Base-by-base conservation (phyloP, 2,113 vertebrate species). In the Catharus minimus region DNA sequence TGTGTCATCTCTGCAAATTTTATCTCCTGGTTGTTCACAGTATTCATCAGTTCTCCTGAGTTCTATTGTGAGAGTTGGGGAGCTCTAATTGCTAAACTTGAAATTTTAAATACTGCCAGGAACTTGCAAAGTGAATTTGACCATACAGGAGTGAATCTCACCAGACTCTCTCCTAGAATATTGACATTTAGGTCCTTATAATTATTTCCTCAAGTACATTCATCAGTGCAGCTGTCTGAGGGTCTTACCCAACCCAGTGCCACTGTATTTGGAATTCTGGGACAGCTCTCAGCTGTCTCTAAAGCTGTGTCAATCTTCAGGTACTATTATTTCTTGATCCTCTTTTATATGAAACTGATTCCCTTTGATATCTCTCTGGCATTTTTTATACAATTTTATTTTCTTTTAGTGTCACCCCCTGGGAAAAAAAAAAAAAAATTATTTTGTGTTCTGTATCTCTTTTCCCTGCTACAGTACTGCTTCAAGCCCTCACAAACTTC, bases 231-330 rank as follows among this genome's bases (percentile, higher is more conserved):
- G 76, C 36, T 90, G 32, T 88, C 58, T 7, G 55, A 72, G 77
- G 72, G 62, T 79, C 80, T 89, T 82, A 50, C 62, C 76, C 73
- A 86, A 73, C 86, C 24, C 2, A 39, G 55, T 86, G 74, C 55
- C 90, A 82, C 90, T 92, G 80, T 69, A 84, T 87, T 58, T 82
- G 92, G 74, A 84, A 95, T 89, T 89, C 78, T 84, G 67, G 74
- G 86, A 74, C 78, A 73, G 86, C 84, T 89, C 92, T 90, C 81
- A 82, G 78, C 90, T 95, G 74, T 38, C 74, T 82, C 68, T 75
- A 95, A 92, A 95, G 86, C 95, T 56, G 8, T 90, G 93, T 89
- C 95, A 96, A 78, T 95, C 93, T 94, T 92, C 90, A 92, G 81
- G 30, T 82, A 36, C 81, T 84, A 47, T 89, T 96, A 85, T 95